Evolutionary conservation across 2,888 invertebrate species (phyloP).

Genomic region (Eremobia ochroleuca): DNA sequence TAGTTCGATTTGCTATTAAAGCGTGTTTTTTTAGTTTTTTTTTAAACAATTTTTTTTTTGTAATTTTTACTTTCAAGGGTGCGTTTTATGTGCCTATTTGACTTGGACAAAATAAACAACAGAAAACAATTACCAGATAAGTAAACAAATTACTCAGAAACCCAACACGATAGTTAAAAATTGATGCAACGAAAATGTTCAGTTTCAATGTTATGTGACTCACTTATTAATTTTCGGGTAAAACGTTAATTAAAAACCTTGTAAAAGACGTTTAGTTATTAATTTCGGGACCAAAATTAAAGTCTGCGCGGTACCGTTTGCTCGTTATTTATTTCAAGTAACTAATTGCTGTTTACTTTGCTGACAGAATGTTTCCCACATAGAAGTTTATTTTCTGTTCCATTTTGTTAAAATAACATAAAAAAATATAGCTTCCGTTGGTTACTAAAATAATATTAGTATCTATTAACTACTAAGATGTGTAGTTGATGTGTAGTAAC

Average conservation of each 20-base stretch:
- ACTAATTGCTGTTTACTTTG: constrained; percentile 51
- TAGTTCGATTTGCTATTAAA: too few relatives aligned
- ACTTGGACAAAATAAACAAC: neutral
- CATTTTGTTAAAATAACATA: neutral
- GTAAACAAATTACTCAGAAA: neutral
- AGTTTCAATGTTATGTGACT: constrained; percentile 21
- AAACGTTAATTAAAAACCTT: constrained; percentile 58
- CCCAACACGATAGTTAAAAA: neutral
- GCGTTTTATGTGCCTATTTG: too few relatives aligned
- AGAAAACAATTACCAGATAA: neutral
- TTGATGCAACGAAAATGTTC: neutral
- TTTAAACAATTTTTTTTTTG: neutral
- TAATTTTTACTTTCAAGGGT: neutral
- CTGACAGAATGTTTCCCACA: constrained; percentile 21
- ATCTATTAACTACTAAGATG: too few relatives aligned
- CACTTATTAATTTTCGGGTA: constrained; percentile 47
- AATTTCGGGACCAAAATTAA: constrained; percentile 57
- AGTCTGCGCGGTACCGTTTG: constrained; percentile 30
- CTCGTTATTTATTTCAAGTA: constrained; percentile 51
- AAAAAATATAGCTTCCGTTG: neutral
- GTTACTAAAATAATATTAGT: neutral
- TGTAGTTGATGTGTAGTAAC: too few relatives aligned
- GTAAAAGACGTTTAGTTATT: constrained; percentile 54
- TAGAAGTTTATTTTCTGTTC: constrained; percentile 9
- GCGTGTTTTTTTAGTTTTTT: too few relatives aligned